Evolutionary conservation across 2,113 vertebrate species (phyloP).

Genomic region (Mobula hypostoma): DNA sequence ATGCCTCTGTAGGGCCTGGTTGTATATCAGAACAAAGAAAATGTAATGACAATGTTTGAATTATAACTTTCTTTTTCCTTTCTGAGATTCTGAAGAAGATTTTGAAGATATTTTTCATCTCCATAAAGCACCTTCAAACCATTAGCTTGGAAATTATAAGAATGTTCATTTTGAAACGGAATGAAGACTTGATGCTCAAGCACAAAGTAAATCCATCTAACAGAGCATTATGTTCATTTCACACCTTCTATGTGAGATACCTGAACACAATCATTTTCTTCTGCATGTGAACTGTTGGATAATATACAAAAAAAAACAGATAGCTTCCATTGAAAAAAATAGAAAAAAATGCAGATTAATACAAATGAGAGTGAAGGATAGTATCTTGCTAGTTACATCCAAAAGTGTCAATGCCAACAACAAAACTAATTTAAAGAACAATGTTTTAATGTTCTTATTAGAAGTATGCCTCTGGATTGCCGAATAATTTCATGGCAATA

Average conservation of each 20-base stretch:
- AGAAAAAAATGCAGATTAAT: slow-evolving; percentile 3
- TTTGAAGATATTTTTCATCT: background rate
- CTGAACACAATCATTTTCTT: slow-evolving; percentile 58
- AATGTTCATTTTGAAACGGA: background rate
- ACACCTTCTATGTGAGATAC: slow-evolving; percentile 43
- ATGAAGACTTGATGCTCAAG: slow-evolving; percentile 23
- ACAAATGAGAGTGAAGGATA: background rate
- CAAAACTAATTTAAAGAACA: background rate
- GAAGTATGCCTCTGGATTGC: background rate
- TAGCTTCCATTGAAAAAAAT: background rate
- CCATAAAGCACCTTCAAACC: background rate
- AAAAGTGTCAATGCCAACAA: background rate
- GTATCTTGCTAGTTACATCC: background rate
- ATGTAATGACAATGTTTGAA: background rate
- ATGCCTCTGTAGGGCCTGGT: background rate
- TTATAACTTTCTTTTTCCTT: background rate
- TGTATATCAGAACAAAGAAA: background rate
- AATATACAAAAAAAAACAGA: background rate
- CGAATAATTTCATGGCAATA: background rate
- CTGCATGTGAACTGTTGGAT: slow-evolving; percentile 61
- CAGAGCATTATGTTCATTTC: slow-evolving; percentile 40
- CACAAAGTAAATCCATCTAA: slow-evolving; percentile 50
- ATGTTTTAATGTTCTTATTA: background rate
- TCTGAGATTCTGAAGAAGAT: background rate
- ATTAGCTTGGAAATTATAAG: background rate